Conservation (phyloP, 2,888 invertebrate species). For the Callyntrura guangdongensis region DNA sequence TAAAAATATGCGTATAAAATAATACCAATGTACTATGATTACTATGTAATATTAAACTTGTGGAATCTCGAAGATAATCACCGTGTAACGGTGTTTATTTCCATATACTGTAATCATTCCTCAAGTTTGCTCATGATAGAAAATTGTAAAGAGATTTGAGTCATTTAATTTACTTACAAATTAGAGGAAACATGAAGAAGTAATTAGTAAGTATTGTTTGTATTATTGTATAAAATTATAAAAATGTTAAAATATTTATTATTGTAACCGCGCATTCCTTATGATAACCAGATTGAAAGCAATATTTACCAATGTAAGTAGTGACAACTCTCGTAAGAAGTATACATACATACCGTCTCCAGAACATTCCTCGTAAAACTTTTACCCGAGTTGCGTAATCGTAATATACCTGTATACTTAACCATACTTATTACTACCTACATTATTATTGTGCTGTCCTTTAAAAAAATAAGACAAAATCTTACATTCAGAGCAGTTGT, state of each 20-base stretch:
- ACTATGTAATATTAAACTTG: neutral
- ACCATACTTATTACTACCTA: no score
- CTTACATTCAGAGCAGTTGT: no score
- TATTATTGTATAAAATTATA: neutral
- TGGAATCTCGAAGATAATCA: neutral
- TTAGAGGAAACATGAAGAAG: no score
- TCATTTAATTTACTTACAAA: constrained; percentile 8
- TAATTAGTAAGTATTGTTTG: neutral
- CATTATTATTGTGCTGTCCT: neutral
- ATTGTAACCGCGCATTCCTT: constrained; percentile 5
- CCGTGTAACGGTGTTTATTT: neutral
- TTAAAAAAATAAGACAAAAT: no score
- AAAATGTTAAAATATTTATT: constrained; percentile 21
- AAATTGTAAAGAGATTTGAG: neutral
- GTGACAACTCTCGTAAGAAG: neutral
- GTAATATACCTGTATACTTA: neutral
- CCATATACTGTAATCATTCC: constrained; percentile 12
- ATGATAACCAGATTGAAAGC: constrained; percentile 24
- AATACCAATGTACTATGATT: neutral
- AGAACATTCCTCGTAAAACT: neutral
- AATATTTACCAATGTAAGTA: constrained; percentile 18
- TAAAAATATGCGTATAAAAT: neutral
- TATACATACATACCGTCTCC: neutral
- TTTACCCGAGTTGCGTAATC: neutral
- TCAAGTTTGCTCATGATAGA: neutral